Evolutionary conservation across 2,113 vertebrate species (phyloP).

Genomic region (Siniperca chuatsi): DNA sequence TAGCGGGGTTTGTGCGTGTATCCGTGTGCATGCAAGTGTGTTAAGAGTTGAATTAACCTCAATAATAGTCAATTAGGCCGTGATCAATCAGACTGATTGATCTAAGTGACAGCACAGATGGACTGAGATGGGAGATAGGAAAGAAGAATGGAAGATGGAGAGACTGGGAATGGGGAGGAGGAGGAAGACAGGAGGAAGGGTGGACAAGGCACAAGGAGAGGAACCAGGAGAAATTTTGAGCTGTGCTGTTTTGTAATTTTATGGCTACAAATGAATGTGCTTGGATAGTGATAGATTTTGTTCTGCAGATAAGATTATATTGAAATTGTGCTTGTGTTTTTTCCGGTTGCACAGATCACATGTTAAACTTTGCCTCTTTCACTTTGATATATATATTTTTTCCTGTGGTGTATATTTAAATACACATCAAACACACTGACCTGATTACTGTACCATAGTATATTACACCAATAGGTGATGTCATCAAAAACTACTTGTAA

Average conservation of each 20-base stretch:
- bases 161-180: conserved; percentile 34
- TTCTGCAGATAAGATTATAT: background rate
- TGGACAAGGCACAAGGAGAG: conserved; percentile 28
- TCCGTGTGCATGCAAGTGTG: conserved; percentile 78
- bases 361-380: background rate
- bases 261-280: background rate
- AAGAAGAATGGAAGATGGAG: conserved; percentile 60
- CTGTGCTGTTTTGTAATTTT: background rate
- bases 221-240: conserved; percentile 4
- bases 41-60: conserved; percentile 99
- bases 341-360: background rate
- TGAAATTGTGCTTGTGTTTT: background rate
- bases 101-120: conserved; percentile 94
- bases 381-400: background rate
- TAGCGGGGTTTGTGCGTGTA: conserved; percentile 27
- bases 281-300: background rate
- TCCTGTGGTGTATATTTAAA: background rate
- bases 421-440: background rate
- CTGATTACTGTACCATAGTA: background rate
- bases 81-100: conserved; percentile 99
- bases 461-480: background rate
- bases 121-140: conserved; percentile 83
- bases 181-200: conserved; percentile 41
- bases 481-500: background rate
- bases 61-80: conserved; percentile 95